These are phyloP conservation scores for Agonopterix arenella DNA, from an alignment of 2,888 invertebrate genomes.

Conservation along the genomic window DNA sequence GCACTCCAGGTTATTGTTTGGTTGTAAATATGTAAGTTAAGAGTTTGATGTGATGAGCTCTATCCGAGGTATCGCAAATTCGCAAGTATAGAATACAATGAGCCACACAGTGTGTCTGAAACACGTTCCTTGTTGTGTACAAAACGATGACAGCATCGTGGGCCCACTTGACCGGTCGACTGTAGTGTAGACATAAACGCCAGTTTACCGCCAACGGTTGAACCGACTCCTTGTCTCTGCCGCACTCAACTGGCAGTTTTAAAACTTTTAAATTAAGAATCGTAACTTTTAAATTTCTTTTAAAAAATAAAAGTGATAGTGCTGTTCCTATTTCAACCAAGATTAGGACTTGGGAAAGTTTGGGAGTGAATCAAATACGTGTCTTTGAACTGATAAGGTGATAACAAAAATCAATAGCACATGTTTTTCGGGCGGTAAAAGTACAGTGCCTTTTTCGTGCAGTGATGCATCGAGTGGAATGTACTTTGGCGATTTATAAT, in stretches of 20 bases:
- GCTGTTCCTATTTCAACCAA: neutral
- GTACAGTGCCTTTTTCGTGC: conserved; percentile 29
- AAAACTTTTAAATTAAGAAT: conserved; percentile 19
- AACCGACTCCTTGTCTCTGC: conserved; percentile 39
- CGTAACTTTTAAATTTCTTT: conserved; percentile 10
- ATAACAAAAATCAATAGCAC: conserved; percentile 46
- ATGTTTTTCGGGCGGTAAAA: conserved; percentile 23
- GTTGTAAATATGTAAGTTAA: no score
- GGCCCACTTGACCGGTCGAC: neutral
- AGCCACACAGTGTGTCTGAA: conserved; percentile 13
- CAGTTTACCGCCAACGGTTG: conserved; percentile 57
- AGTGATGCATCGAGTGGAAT: conserved; percentile 52
- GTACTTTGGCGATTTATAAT: conserved; percentile 40
- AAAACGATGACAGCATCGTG: conserved; percentile 40
- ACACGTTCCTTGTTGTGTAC: conserved; percentile 8
- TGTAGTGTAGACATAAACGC: conserved; percentile 12
- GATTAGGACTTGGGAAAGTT: neutral
- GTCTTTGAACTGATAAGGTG: conserved; percentile 32
- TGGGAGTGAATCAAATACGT: conserved; percentile 2
- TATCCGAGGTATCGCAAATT: no score
- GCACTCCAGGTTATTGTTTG: no score
- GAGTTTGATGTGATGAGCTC: no score
- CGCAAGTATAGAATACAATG: no score
- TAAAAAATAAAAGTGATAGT: neutral
- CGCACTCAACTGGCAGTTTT: conserved; percentile 30